These are phyloP conservation scores for Corbicula japonica DNA, from an alignment of 2,888 invertebrate genomes.

Conservation along the genomic window DNA sequence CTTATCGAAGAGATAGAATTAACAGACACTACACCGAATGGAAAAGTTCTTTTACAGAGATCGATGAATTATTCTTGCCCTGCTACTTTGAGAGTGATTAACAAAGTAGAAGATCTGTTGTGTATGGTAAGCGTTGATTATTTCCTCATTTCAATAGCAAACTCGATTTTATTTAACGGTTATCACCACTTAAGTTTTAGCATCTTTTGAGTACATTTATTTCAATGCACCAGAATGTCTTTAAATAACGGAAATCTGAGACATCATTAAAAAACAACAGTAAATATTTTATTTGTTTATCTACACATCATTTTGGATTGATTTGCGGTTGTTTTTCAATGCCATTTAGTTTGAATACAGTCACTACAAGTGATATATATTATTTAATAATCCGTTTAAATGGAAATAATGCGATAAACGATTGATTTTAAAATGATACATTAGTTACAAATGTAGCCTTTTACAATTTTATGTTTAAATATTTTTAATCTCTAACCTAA, in stretches of 20 bases:
- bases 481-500: no score
- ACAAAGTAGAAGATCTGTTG: conserved; percentile 55
- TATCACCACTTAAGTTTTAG: background rate
- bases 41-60: background rate
- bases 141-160: no score
- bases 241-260: background rate
- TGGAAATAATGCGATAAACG: no score
- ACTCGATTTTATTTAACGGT: no score
- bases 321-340: no score
- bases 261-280: background rate
- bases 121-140: conserved; percentile 60
- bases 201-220: background rate
- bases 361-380: no score
- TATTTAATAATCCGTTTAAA: no score
- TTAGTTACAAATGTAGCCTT: no score
- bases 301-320: no score
- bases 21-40: conserved; percentile 11
- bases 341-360: no score
- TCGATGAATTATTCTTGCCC: conserved; percentile 10
- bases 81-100: background rate
- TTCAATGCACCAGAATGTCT: background rate
- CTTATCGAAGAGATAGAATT: conserved; percentile 42
- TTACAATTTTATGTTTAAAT: no score
- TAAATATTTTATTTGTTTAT: background rate
- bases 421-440: no score